These are phyloP conservation scores for Acanthurus leucopareius DNA, from an alignment of 2,797 vertebrate species.

Conservation along the genomic window DNA sequence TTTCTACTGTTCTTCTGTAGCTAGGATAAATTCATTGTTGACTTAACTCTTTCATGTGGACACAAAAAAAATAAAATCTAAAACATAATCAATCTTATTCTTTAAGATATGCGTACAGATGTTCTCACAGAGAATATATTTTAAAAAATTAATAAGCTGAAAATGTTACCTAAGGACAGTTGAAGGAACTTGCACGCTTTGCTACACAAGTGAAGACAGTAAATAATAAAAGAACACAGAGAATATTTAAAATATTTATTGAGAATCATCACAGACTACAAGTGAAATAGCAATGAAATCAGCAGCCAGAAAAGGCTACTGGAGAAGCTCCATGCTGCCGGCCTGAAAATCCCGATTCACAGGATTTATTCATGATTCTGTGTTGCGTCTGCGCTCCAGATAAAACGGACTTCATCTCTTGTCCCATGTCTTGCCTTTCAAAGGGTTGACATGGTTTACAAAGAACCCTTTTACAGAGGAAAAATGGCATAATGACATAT, in stretches of 20 bases:
- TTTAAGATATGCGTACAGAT: no score
- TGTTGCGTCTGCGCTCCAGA: neutral
- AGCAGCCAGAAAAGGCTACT: conserved; percentile 14
- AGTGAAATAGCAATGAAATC: conserved; percentile 46
- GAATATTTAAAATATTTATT: conserved; percentile 72
- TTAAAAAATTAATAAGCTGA: no score
- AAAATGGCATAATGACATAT: neutral
- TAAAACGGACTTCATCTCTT: neutral
- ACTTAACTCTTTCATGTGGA: neutral
- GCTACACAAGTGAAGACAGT: neutral
- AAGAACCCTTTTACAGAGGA: neutral
- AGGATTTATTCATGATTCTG: conserved; percentile 16
- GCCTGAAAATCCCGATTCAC: conserved; percentile 16
- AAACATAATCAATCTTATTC: no score
- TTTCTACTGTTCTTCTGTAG: no score
- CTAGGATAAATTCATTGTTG: neutral
- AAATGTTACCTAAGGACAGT: no score
- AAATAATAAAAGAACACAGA: neutral
- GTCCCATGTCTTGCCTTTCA: conserved; percentile 4
- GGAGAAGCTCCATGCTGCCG: neutral
- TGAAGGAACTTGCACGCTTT: neutral
- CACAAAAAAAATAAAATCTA: no score
- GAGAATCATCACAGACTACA: conserved; percentile 47
- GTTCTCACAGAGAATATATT: no score
- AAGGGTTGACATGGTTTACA: conserved; percentile 13